Evolutionary conservation across 2,888 invertebrate species (phyloP), one percentile per base, ranked within the genome.

Genomic region (Diplazon laetatorius): DNA sequence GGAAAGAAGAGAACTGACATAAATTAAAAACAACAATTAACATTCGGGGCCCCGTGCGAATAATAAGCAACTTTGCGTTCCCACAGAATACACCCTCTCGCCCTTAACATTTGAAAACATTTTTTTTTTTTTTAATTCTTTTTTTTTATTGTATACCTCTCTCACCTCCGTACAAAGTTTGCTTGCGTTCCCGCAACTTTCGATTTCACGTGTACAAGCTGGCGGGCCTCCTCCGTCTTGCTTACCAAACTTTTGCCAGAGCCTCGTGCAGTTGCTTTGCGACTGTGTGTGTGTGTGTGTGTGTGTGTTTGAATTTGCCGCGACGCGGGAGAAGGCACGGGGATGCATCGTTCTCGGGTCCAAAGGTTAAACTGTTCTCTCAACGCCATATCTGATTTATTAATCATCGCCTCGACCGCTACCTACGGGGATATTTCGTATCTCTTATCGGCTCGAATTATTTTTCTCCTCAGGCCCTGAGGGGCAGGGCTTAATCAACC

Each of bases 21-120:
- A 89, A 89, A 89, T 89, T 89, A 87, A 89, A n/a, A 89, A 85
- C 86, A 89, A 89, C 88, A 89, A 89, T 89, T 89, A 89, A 89
- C 88, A 88, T 89, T 87, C 85, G 81, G 83, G n/a, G n/a, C n/a
- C 86, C 77, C 52, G 59, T 71, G 87, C 68, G 70, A 52, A n/a
- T n/a, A n/a, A n/a, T n/a, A n/a, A 37, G 71, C 55, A 74, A 79
- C 79, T 30, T 30, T 76, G 82, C 83, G 86, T 89, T 89, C 88
- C 88, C 89, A 89, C 88, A 87, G 85, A 52, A 62, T 8, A 69
- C 4, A 69, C 69, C 42, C 69, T 87, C 85, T 83, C 85, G 87
- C 80, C 85, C 80, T 77, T 75, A 78, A 69, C 78, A 79, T 69
- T n/a, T n/a, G n/a, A n/a, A n/a, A n/a, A n/a, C n/a, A n/a, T n/a